Percentiles rank a stretch among this genome's conserved stretches.
Conservation (phyloP, 2,797 vertebrate species). For the Malacoctenus gilli region DNA sequence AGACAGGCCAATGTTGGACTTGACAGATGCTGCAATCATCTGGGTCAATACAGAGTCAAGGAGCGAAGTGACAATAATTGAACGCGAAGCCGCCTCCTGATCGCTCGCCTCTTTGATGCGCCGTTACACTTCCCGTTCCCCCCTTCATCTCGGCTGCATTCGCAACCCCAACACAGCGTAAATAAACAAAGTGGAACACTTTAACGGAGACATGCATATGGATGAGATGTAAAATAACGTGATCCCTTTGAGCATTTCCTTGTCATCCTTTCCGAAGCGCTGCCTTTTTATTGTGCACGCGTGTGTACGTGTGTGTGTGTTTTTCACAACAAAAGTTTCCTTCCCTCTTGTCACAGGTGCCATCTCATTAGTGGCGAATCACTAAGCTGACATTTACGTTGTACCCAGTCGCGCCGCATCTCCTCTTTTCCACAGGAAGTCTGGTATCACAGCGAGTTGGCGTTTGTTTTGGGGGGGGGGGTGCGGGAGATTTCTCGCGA, state of each 20-base stretch:
- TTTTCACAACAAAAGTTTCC: conserved; percentile 77
- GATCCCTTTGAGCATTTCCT: conserved; percentile 75
- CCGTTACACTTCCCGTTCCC: conserved; percentile 48
- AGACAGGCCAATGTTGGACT: conserved; percentile 33
- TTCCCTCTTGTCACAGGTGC: conserved; percentile 71
- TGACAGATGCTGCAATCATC: conserved; percentile 49
- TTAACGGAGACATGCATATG: conserved; percentile 75
- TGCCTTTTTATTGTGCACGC: background rate
- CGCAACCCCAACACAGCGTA: conserved; percentile 57
- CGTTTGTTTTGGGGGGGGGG: conserved; percentile 61
- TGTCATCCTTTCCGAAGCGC: conserved; percentile 72
- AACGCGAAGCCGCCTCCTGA: conserved; percentile 46
- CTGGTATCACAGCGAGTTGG: conserved; percentile 54
- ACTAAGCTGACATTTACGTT: conserved; percentile 72
- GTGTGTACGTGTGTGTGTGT: conserved; percentile 55
- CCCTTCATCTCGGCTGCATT: conserved; percentile 64
- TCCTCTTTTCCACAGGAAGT: conserved; percentile 46
- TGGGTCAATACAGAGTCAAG: conserved; percentile 45
- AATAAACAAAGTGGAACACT: conserved; percentile 73
- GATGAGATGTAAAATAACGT: conserved; percentile 76
- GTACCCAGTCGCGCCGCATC: conserved; percentile 62
- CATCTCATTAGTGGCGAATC: conserved; percentile 79
- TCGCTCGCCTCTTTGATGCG: conserved; percentile 47
- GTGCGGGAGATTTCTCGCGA: conserved; percentile 46
- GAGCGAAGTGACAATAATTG: conserved; percentile 36